Base-by-base conservation (phyloP, 53 echinoderm and acorn worm species). In the Paracentrotus lividus region DNA sequence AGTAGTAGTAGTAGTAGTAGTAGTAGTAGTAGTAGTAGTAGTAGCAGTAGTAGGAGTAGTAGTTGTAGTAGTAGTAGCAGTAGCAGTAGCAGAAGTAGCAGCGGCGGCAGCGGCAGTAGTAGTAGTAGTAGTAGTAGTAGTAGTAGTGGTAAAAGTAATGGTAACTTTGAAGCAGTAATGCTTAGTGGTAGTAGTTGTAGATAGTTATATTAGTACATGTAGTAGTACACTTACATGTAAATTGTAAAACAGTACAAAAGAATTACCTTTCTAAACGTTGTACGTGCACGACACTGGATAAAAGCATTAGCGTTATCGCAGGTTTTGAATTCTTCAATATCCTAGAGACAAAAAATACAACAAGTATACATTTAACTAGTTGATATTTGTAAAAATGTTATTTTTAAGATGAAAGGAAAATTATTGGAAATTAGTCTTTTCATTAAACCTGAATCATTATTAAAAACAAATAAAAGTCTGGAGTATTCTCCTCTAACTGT, bases 251-350 rank as follows among this genome's bases (percentile, higher is more conserved):
- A 32, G 16, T 32, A 67, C 7, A 13, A 67, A 34, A 72, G 40
- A 72, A 36, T 72, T 72, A 72, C 72, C 36, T 36, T 72, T 49
- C 32, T 51, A 52, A 91, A 91, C 53, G 75, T 76, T 69, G 76
- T 72, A 31, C 75, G 72, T 15, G 49, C 21, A 42, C 76, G 43
- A 75, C 91, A 91, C 91, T 91, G 91, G 38, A 91, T 72, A 36
- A 91, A 91, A 16, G 91, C 91, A 40, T 91, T 66, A 14, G 66
- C 91, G 53, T 49, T 91, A 21, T 75, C 76, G 76, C 91, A 91
- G 1, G 91, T 91, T 53, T 91, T 72, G 91, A 91, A 91, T 52
- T 31, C 52, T 14, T 91, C 91, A 16, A 36, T 33, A 53, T 16
- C 23, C 91, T 91, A 72, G 8, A n/a, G 32, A 65, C 8, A 23